A percentile compares a stretch with the other conserved stretches of the same genome.
Evolutionary conservation across 2,797 vertebrate species (phyloP).

Genomic region (Chaetophractus vellerosus): DNA sequence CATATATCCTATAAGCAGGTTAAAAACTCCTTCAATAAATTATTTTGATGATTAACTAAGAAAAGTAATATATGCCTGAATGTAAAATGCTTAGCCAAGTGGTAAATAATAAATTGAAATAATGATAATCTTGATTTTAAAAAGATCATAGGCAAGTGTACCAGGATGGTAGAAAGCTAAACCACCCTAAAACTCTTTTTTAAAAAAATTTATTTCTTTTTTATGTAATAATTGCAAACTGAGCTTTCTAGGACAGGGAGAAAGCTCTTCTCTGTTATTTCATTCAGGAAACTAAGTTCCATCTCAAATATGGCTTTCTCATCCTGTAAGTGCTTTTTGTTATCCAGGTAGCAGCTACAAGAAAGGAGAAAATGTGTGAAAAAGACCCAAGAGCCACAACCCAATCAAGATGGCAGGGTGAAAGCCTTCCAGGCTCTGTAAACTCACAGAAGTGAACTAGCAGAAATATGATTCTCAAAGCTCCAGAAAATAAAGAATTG

Average conservation of each 20-base stretch:
- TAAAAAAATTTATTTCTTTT: not conserved
- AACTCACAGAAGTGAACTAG: too few species aligned
- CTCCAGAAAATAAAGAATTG: too few species aligned
- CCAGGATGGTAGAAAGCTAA: not conserved
- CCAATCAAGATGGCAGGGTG: too few species aligned
- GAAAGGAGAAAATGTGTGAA: not conserved
- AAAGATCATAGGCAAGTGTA: not conserved
- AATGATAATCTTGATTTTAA: not conserved
- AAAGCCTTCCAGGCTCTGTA: too few species aligned
- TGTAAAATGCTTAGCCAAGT: not conserved
- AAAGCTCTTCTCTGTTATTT: not conserved
- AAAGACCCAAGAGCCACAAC: not conserved
- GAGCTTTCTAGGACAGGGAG: not conserved
- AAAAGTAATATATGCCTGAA: not conserved
- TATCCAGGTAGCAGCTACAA: not conserved
- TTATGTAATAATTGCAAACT: not conserved
- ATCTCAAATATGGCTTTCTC: not conserved
- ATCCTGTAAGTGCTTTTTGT: not conserved
- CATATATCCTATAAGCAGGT: not conserved
- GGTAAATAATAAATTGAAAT: not conserved
- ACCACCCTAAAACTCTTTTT: too few species aligned
- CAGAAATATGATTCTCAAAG: too few species aligned
- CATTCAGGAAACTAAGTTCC: not conserved
- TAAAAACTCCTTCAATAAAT: not conserved
- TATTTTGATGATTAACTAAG: not conserved